phyloP scores from a whole-genome alignment of 2,888 invertebrate species.

The Drosophila seclusa region DNA sequence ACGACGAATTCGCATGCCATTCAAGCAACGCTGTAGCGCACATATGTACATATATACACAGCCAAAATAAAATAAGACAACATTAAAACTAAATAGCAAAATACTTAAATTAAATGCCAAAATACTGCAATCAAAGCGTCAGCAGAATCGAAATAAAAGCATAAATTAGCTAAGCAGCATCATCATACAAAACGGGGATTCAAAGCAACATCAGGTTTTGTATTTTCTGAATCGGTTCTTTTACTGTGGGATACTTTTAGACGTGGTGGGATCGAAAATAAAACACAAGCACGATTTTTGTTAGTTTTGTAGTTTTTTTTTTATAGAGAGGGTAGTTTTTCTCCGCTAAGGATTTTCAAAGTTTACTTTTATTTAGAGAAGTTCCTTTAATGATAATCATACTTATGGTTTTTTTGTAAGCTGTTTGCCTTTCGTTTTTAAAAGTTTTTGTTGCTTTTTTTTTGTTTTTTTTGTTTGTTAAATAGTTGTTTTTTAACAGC shows the following conservation, averaged over 20 bases:
- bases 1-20: conserved; percentile 9
- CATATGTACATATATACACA: background rate
- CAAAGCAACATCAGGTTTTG: conserved; percentile 36
- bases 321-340: conserved; percentile 78
- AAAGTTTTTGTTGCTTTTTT: conserved; percentile 32
- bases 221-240: conserved; percentile 9
- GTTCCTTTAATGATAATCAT: conserved; percentile 80
- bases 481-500: conserved; percentile 74
- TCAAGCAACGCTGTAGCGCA: background rate
- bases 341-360: conserved; percentile 80
- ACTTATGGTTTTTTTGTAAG: conserved; percentile 63
- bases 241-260: conserved; percentile 15
- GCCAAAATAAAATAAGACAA: conserved; percentile 1
- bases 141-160: conserved; percentile 38
- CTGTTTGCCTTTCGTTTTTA: conserved; percentile 58
- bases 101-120: conserved; percentile 29
- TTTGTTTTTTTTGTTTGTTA: conserved; percentile 41
- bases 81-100: conserved; percentile 19
- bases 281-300: conserved; percentile 70
- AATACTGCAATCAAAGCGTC: conserved; percentile 40
- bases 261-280: conserved; percentile 56
- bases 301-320: conserved; percentile 62
- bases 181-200: conserved; percentile 52
- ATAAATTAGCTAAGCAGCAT: conserved; percentile 59
- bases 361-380: conserved; percentile 81